Evolutionary conservation across 2,113 vertebrate species (phyloP).

Genomic region (Cinclus cinclus): DNA sequence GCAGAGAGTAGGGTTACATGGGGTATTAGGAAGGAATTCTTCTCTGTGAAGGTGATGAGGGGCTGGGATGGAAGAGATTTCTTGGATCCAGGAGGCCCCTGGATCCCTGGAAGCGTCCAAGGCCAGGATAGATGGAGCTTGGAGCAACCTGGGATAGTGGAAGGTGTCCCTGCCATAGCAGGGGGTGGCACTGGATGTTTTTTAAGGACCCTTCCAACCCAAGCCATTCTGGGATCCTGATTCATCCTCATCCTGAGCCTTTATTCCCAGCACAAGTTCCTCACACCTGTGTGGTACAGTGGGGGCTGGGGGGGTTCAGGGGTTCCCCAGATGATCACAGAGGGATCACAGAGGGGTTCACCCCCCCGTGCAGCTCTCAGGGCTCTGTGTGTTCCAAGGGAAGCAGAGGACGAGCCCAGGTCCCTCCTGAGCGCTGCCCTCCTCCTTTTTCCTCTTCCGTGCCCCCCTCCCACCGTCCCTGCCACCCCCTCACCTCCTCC

Average conservation of each 20-base stretch:
- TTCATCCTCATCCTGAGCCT: background rate
- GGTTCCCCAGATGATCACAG: background rate
- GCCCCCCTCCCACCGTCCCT: constrained; percentile 8
- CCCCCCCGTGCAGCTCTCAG: background rate
- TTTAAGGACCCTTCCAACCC: background rate
- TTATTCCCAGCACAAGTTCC: background rate
- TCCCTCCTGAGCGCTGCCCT: background rate
- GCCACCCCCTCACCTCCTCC: constrained; percentile 45
- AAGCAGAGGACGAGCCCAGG: background rate
- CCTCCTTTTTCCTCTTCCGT: background rate
- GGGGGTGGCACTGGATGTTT: fast-evolving
- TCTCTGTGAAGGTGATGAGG: background rate
- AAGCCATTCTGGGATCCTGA: background rate
- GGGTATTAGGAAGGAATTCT: background rate
- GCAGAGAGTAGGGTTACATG: background rate
- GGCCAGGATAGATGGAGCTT: fast-evolving
- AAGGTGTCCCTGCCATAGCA: background rate
- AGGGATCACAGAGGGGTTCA: background rate
- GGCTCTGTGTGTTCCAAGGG: background rate
- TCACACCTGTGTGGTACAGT: background rate
- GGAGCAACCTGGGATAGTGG: fast-evolving
- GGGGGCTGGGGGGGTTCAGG: background rate
- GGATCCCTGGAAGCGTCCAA: background rate
- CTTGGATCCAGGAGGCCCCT: background rate
- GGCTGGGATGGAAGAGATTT: no score